phyloP scores from a whole-genome alignment of 2,888 invertebrate genomes.

The Micoletzkya japonica region DNA sequence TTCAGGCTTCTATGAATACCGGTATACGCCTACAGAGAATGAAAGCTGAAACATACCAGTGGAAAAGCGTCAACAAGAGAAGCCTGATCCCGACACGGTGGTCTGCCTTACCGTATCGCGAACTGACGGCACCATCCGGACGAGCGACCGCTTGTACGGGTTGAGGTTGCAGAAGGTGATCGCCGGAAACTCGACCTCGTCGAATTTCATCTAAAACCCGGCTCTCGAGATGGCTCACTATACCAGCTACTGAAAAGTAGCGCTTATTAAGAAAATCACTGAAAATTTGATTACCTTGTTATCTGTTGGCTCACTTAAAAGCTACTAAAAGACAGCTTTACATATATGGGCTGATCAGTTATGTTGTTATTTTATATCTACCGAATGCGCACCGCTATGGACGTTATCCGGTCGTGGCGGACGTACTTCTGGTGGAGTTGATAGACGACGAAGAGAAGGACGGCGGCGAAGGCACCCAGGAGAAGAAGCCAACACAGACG shows the following conservation, averaged over 20 bases:
- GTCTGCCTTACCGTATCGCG: constrained; percentile 44
- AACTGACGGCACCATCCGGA: constrained; percentile 51
- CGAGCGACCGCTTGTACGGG: constrained; percentile 47
- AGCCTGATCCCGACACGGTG: too few species aligned
- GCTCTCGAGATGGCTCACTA: too few species aligned
- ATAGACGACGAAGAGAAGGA: constrained; percentile 36
- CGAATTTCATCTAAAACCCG: constrained; percentile 53
- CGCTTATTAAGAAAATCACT: too few species aligned
- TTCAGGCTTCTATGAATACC: too few species aligned
- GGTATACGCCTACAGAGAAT: too few species aligned
- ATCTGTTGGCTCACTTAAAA: too few species aligned
- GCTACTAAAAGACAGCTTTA: too few species aligned
- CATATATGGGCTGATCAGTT: too few species aligned
- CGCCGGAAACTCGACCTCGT: constrained; percentile 51
- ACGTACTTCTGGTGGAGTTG: constrained; percentile 37
- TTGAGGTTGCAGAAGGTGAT: constrained; percentile 54
- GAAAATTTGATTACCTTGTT: too few species aligned
- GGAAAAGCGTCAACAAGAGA: too few species aligned
- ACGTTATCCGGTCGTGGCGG: constrained; percentile 47
- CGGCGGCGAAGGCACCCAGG: constrained; percentile 32
- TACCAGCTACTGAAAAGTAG: too few species aligned
- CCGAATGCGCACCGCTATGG: constrained; percentile 38
- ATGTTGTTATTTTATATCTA: too few species aligned
- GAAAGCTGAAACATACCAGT: not conserved
- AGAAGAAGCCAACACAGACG: constrained; percentile 38